A percentile compares a stretch with the other conserved stretches of the same genome.
Conservation (phyloP, 2,797 vertebrate genomes). For the Vespertilio murinus region DNA sequence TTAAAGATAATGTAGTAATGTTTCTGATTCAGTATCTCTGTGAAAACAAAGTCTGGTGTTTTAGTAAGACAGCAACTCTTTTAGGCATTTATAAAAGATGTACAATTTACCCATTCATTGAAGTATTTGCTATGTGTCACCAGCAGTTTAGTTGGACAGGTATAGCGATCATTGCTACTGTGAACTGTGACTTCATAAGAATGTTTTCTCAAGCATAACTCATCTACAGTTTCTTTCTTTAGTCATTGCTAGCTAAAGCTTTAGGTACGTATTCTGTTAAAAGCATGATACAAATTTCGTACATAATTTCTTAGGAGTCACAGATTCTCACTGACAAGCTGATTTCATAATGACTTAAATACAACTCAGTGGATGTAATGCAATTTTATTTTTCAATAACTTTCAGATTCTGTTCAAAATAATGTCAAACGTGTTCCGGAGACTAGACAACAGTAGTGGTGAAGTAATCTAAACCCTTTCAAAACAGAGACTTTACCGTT, state of each 20-base stretch:
- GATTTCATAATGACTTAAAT: conserved; percentile 49
- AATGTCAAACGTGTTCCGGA: neutral
- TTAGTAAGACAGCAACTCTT: conserved; percentile 64
- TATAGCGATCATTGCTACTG: conserved; percentile 1
- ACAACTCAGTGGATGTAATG: neutral
- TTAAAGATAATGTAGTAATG: conserved; percentile 68
- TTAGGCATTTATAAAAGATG: conserved; percentile 70
- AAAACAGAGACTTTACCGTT: neutral
- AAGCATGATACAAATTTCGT: conserved; percentile 72
- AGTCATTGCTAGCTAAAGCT: conserved; percentile 46
- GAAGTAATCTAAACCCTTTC: neutral
- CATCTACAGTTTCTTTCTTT: conserved; percentile 65
- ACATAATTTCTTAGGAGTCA: conserved; percentile 25
- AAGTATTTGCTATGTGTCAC: conserved; percentile 50
- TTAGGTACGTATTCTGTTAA: conserved; percentile 42
- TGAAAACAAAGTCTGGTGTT: conserved; percentile 70
- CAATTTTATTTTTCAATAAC: conserved; percentile 36
- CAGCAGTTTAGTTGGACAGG: conserved; percentile 59
- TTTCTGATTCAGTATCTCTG: conserved; percentile 69
- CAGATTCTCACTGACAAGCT: conserved; percentile 4
- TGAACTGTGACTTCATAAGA: neutral
- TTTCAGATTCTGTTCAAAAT: neutral
- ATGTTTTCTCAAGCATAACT: conserved; percentile 61
- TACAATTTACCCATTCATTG: conserved; percentile 57
- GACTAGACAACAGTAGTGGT: conserved; percentile 2